Evolutionary conservation across 2,888 invertebrate genomes (phyloP).

Genomic region (Platycnemis pennipes): DNA sequence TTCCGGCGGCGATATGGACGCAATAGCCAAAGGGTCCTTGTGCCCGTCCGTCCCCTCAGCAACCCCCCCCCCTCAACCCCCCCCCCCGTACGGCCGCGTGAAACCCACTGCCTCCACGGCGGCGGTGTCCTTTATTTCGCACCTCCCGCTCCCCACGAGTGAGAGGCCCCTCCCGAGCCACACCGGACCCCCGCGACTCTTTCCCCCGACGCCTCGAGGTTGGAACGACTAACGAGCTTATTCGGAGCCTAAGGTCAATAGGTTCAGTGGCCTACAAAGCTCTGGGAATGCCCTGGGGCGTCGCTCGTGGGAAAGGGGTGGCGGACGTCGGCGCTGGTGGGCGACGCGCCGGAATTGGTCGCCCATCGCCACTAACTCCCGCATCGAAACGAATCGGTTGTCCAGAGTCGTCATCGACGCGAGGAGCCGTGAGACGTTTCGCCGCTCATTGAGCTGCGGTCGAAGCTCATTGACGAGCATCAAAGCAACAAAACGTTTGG

Average conservation of each 20-base stretch:
- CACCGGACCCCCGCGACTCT: not conserved
- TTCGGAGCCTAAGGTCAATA: slow-evolving; percentile 36
- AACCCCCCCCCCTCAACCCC: not conserved
- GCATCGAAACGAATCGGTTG: not conserved
- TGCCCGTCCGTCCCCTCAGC: not conserved
- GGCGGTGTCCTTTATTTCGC: not conserved
- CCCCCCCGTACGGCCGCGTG: not conserved
- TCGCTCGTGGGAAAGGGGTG: slow-evolving; percentile 58
- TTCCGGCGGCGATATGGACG: slow-evolving; percentile 31
- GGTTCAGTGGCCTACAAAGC: slow-evolving; percentile 57
- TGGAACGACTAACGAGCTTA: not conserved
- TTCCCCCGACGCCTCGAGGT: not conserved
- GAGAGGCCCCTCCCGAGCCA: not conserved
- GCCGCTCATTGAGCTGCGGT: no score
- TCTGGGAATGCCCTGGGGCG: slow-evolving; percentile 32
- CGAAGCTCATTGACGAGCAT: no score
- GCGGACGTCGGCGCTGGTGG: not conserved
- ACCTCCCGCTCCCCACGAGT: not conserved
- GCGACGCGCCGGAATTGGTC: not conserved
- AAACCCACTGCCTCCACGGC: no score
- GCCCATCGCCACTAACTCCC: not conserved
- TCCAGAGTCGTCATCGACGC: not conserved
- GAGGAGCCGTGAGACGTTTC: no score
- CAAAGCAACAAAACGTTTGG: no score
- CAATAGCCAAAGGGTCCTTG: not conserved